These are phyloP conservation scores for Loriculus beryllinus DNA, from an alignment of 2,797 vertebrate genomes.

Conservation along the genomic window DNA sequence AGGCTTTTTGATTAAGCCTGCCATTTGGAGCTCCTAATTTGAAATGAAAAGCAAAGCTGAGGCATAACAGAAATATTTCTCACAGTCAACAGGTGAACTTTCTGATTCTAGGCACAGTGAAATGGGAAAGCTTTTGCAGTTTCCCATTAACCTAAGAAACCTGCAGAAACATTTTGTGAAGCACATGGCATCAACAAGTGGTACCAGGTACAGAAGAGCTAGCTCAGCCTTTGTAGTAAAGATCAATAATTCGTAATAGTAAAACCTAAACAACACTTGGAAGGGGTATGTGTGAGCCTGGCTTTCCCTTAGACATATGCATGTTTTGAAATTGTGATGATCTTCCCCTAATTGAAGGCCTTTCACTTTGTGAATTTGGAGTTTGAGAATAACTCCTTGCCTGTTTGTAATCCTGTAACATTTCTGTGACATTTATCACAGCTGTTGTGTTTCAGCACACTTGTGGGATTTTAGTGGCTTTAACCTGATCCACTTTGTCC, in stretches of 20 bases:
- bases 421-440: neutral
- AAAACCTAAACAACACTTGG: neutral
- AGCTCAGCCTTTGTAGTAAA: neutral
- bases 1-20: neutral
- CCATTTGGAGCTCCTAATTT: neutral
- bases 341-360: neutral
- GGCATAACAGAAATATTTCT: neutral
- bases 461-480: neutral
- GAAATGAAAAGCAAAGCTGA: neutral
- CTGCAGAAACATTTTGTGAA: neutral
- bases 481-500: neutral
- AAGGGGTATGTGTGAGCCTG: neutral
- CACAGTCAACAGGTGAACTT: neutral
- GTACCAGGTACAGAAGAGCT: neutral
- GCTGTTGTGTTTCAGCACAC: neutral
- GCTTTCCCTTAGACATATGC: neutral
- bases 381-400: neutral
- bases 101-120: neutral
- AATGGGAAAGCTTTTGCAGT: neutral
- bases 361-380: neutral
- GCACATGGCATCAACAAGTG: neutral
- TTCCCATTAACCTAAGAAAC: neutral
- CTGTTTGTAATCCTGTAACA: neutral
- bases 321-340: neutral
- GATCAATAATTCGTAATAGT: neutral